A percentile compares a stretch with the other conserved stretches of the same genome.
phyloP scores from a whole-genome alignment of 53 echinoderm and acorn worm species.

The Pentamera pediparva region DNA sequence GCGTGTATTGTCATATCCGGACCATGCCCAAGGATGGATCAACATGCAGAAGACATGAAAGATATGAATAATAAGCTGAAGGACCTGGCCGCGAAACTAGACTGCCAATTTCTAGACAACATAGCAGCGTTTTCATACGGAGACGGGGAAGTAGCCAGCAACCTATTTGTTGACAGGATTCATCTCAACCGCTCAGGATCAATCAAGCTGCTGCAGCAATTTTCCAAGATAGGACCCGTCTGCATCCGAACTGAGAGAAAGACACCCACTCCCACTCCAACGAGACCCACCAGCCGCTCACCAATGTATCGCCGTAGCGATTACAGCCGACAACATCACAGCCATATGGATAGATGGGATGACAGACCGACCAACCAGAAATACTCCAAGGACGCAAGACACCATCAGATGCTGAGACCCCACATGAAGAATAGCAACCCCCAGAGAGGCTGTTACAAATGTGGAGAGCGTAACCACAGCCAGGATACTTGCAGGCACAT shows the following conservation, averaged over 20 bases:
- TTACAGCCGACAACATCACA: background rate
- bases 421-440: background rate
- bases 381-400: background rate
- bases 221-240: background rate
- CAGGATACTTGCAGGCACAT: background rate
- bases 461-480: background rate
- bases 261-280: background rate
- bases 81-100: background rate
- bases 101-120: background rate
- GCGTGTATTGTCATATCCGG: background rate
- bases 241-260: too few relatives aligned
- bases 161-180: background rate
- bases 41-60: background rate
- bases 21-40: conserved; percentile 2
- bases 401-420: background rate
- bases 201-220: background rate
- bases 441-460: conserved; percentile 5
- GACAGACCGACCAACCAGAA: background rate
- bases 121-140: background rate
- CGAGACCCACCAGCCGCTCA: background rate
- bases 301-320: background rate
- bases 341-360: background rate
- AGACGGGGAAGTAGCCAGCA: background rate
- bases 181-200: background rate
- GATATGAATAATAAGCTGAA: background rate